phyloP scores from a whole-genome alignment of 1,140 invertebrate genomes.

The Tigriopus japonicus region DNA sequence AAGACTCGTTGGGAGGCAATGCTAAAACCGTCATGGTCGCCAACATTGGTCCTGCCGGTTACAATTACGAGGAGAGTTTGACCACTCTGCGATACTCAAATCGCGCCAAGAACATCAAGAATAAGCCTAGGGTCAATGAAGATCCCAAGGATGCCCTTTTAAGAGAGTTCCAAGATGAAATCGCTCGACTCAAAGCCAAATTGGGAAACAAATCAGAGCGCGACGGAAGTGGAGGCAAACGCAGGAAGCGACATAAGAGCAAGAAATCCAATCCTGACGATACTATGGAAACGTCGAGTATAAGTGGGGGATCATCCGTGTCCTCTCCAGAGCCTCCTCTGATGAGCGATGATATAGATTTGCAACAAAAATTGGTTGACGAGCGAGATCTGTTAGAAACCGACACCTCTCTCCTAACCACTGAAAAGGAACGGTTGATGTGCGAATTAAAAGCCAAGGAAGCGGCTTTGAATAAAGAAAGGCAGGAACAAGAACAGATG shows the following conservation, averaged over 20 bases:
- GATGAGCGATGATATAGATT: neutral
- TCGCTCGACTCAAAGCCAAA: conserved; percentile 36
- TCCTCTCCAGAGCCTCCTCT: neutral
- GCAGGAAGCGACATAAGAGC: neutral
- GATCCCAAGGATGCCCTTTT: conserved; percentile 81
- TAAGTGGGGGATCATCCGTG: neutral
- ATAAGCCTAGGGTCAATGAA: conserved; percentile 85
- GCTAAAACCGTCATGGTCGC: conserved; percentile 94
- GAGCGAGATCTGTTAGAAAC: conserved; percentile 6
- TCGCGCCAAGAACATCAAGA: conserved; percentile 85
- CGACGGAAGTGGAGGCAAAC: neutral
- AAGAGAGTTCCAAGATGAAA: conserved; percentile 69
- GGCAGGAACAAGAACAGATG: conserved; percentile 33
- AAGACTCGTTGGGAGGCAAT: conserved; percentile 74
- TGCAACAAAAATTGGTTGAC: neutral
- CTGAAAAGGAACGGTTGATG: conserved; percentile 36
- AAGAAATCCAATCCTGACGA: neutral
- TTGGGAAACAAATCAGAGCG: neutral
- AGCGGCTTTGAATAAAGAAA: conserved; percentile 32
- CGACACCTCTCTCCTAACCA: conserved; percentile 10
- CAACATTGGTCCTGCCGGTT: conserved; percentile 83
- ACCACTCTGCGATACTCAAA: conserved; percentile 80
- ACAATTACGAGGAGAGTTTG: conserved; percentile 87
- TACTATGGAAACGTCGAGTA: no score
- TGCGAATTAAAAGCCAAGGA: conserved; percentile 37